Base-by-base conservation (phyloP, 2,888 invertebrate species). In the Pseudoips prasinana region DNA sequence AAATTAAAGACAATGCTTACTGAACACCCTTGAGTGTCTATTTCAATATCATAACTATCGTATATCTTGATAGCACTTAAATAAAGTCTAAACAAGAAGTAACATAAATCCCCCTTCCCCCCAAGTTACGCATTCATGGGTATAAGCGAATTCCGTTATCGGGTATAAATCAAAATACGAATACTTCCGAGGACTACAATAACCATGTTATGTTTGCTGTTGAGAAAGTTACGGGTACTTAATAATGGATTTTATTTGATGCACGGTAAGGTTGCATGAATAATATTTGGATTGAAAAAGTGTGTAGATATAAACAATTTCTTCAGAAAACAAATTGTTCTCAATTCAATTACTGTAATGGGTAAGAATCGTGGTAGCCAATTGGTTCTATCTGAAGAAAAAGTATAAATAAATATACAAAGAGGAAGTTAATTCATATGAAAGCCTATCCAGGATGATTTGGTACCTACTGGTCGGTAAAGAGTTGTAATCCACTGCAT, bases 291-390 rank as follows among this genome's bases (percentile, higher is more conserved):
- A 10, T 2, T 18, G 22, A 31, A 7, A 29, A 39, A 24, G 41
- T 53, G 61, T 53, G 39, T 38, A 51, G 51, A 57, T 65, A 68
- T 69, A 68, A 73, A 75, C 67, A 73, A 72, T 73, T 68, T 73
- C 64, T 70, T 64, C 57, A 64, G 60, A 64, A 64, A 68, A 74
- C 74, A 73, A 76, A 75, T 73, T 64, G 71, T 62, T 59, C 47
- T 58, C 59, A 50, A 66, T 73, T 73, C 75, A 68, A 73, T 76
- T 71, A 69, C 64, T 58, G 64, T 70, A 73, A 74, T 73, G 73
- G 71, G 42, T 33, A 46, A 36, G 51, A 53, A 60, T 57, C 42
- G 31, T 35, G 44, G 35, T 31, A 33, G 43, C 10, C 35, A 29
- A 38, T 29, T 25, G 25, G 29, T 23, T 7, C 25, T 28, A 47